phyloP scores from a whole-genome alignment of 2,797 vertebrate genomes.

The Brotula barbata region DNA sequence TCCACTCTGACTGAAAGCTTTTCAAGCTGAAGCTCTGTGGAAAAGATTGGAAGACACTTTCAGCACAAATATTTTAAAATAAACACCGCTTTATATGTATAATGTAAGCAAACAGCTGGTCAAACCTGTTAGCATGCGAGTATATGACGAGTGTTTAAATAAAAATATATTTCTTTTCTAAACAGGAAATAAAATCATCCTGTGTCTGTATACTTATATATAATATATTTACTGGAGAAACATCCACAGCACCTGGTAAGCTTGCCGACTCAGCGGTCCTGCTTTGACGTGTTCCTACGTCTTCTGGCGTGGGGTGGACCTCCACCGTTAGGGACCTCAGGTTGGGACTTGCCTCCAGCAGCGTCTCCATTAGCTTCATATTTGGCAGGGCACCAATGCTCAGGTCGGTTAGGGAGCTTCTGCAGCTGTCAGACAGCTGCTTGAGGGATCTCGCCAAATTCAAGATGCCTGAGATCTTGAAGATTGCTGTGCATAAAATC shows the following conservation, averaged over 20 bases:
- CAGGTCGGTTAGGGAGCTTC: constrained; percentile 61
- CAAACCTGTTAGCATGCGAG: too few relatives aligned
- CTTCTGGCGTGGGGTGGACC: constrained; percentile 38
- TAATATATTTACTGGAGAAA: too few relatives aligned
- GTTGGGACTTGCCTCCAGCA: constrained; percentile 58
- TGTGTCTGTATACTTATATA: too few relatives aligned
- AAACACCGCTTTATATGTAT: too few relatives aligned
- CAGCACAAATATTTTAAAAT: too few relatives aligned
- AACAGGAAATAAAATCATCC: too few relatives aligned
- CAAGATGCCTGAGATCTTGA: constrained; percentile 47
- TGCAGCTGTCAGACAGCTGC: constrained; percentile 53
- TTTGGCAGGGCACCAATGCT: constrained; percentile 54
- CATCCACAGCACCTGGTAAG: constrained; percentile 31
- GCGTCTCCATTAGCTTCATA: constrained; percentile 28
- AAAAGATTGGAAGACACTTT: neutral
- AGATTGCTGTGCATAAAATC: constrained; percentile 49
- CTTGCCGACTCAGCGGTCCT: neutral
- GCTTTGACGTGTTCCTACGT: neutral
- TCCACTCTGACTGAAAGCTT: constrained; percentile 84
- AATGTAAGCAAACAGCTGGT: too few relatives aligned
- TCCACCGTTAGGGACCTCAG: constrained; percentile 65
- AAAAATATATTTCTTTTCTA: too few relatives aligned
- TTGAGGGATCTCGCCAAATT: constrained; percentile 60
- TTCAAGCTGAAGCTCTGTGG: constrained; percentile 80
- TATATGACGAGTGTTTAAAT: too few relatives aligned